Base-by-base conservation (phyloP, 2,888 invertebrate genomes). In the Zootermopsis nevadensis region DNA sequence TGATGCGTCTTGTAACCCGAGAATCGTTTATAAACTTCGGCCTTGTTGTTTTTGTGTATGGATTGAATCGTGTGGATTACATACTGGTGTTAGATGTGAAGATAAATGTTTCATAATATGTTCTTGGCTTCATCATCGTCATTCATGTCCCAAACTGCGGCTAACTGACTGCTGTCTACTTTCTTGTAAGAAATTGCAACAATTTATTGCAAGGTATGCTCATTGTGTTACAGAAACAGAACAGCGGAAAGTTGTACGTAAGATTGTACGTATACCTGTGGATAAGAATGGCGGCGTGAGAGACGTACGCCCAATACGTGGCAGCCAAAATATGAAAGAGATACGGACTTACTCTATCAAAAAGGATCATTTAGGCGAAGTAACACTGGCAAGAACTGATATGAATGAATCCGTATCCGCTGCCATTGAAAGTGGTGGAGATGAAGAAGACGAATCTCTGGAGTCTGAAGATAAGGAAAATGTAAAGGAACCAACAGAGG, bases 401-500 rank as follows among this genome's bases (percentile, higher is more conserved):
- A 33, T 33, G 22, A 69, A 33, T 33, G 69, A 69, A 31, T 69
- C 69, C 33, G 31, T 33, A 10, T 8, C 30, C 31, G 15, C 55
- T 31, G 30, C 30, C 19, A 77, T 19, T 77, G 77, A 77, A 69
- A 30, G 69, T 31, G 55, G n/a, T 19, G 7, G 48, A 77, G 79
- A 53, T 55, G 79, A 66, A 66, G 66, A 79, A 19, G 81, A 48
- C 6, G 7, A 27, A 15, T 15, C 69, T 67, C 8, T 69, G 42
- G 81, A 81, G 12, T 33, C 53, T 35, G 80, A 80, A 30, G 77
- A 38, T 1, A 60, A 31, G 24, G 80, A 80, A n/a, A 66, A 38
- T 12, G 30, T 77, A 77, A 60, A 74, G 27, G 83, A 83, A 77
- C 22, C 74, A 67, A 81, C 38, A 53, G n/a, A 69, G 22, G 33